Conservation (phyloP, 2,888 invertebrate genomes). For the Steromphala cineraria region DNA sequence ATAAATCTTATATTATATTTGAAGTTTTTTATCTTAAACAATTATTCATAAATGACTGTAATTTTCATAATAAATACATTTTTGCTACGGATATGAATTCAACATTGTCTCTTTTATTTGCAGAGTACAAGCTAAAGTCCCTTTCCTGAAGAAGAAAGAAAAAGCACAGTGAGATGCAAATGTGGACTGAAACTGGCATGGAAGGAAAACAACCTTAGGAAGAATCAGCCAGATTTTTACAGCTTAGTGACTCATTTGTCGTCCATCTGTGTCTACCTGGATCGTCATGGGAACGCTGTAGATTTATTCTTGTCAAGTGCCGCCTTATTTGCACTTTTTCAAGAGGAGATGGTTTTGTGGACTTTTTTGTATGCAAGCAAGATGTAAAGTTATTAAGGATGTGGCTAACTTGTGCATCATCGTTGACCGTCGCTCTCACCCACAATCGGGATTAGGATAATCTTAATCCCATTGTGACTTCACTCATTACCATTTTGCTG, state of each 20-base stretch:
- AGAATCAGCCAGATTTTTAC: too few species aligned
- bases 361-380: conserved; percentile 12
- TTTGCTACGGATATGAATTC: neutral
- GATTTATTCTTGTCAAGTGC: neutral
- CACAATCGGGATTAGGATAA: neutral
- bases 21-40: too few species aligned
- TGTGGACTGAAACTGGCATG: neutral
- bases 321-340: conserved; percentile 1
- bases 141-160: conserved; percentile 72
- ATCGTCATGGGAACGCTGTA: neutral
- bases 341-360: neutral
- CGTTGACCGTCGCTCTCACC: neutral
- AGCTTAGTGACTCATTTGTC: neutral
- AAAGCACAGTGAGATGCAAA: conserved; percentile 55
- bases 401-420: conserved; percentile 7
- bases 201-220: too few species aligned
- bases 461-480: neutral
- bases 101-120: conserved; percentile 25
- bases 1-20: too few species aligned
- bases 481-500: neutral
- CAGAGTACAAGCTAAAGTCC: conserved; percentile 71
- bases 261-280: neutral
- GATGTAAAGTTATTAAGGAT: neutral
- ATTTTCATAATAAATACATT: neutral
- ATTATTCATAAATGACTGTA: too few species aligned